Evolutionary conservation across 2,888 invertebrate species (phyloP).

Genomic region (Polietes domitor): DNA sequence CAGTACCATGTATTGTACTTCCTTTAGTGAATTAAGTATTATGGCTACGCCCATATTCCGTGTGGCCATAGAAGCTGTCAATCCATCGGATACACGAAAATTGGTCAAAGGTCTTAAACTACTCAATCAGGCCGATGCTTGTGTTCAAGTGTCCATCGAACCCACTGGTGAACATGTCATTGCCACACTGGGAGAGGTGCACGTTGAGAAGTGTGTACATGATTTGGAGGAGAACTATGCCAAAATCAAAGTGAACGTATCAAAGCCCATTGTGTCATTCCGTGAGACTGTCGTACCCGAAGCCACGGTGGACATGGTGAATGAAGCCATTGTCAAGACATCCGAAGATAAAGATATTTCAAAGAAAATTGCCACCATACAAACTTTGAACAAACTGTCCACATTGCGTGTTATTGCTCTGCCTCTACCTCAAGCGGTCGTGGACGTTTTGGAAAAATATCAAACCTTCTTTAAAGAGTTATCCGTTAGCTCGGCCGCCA

Average conservation of each 20-base stretch:
- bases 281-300: conserved; percentile 94
- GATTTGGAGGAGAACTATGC: conserved; percentile 93
- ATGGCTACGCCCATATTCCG: conserved; percentile 93
- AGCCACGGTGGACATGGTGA: conserved; percentile 91
- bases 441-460: conserved; percentile 87
- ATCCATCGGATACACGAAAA: conserved; percentile 89
- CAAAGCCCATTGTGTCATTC: conserved; percentile 97
- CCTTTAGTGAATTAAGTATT: conserved; percentile 91
- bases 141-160: conserved; percentile 93
- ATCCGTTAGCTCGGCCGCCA: conserved; percentile 67
- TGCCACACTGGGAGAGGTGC: conserved; percentile 97
- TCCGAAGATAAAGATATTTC: conserved; percentile 80
- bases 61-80: conserved; percentile 95
- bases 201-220: conserved; percentile 96
- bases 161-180: conserved; percentile 97
- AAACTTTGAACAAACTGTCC: conserved; percentile 88
- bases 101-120: conserved; percentile 89
- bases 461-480: conserved; percentile 85
- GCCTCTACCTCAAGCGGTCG: conserved; percentile 88
- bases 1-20: conserved; percentile 89
- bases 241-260: conserved; percentile 92
- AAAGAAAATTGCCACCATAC: conserved; percentile 83
- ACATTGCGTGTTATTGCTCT: conserved; percentile 88
- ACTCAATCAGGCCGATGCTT: conserved; percentile 94
- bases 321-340: conserved; percentile 89